These are phyloP conservation scores for Eunapius fragilis DNA, from an alignment of 37 sponge, comb jelly and placozoan genomes.

Conservation along the genomic window DNA sequence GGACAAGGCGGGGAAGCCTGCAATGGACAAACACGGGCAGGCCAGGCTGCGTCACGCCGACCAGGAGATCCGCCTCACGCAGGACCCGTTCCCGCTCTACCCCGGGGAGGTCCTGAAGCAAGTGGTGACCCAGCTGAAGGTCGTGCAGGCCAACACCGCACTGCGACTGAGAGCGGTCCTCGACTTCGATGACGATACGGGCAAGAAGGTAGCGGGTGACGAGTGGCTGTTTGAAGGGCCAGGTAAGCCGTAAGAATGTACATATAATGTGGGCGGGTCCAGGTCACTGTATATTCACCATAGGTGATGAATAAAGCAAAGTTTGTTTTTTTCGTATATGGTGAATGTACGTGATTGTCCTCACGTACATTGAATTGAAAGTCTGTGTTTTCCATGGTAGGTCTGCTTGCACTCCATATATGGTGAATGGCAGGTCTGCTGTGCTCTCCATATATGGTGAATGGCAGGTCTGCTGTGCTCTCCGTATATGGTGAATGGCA, in stretches of 20 bases:
- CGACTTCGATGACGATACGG: slow-evolving; percentile 90
- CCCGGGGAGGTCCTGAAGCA: slow-evolving; percentile 93
- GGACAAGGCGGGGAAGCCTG: slow-evolving; percentile 68
- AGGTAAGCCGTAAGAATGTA: slow-evolving; percentile 67
- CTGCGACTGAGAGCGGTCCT: slow-evolving; percentile 91
- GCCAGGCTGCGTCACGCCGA: slow-evolving; percentile 96
- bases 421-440: too few relatives aligned
- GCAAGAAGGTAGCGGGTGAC: slow-evolving; percentile 92
- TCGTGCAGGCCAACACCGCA: slow-evolving; percentile 96
- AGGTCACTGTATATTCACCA: too few relatives aligned
- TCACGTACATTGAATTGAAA: too few relatives aligned
- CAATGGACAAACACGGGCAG: slow-evolving; percentile 87
- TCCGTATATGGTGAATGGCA: too few relatives aligned
- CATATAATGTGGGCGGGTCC: too few relatives aligned
- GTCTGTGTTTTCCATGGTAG: too few relatives aligned
- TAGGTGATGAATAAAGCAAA: too few relatives aligned
- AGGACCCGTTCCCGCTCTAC: slow-evolving; percentile 99
- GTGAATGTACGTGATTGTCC: background rate
- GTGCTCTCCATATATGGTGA: too few relatives aligned
- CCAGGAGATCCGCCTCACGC: slow-evolving; percentile 84
- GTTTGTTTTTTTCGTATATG: background rate
- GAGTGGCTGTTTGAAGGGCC: slow-evolving; percentile 99
- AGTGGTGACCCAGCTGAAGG: slow-evolving; percentile 86
- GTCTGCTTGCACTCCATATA: too few relatives aligned
- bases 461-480: too few relatives aligned